phyloP scores from a whole-genome alignment of 2,888 invertebrate species.

The Brachylomia viminalis region DNA sequence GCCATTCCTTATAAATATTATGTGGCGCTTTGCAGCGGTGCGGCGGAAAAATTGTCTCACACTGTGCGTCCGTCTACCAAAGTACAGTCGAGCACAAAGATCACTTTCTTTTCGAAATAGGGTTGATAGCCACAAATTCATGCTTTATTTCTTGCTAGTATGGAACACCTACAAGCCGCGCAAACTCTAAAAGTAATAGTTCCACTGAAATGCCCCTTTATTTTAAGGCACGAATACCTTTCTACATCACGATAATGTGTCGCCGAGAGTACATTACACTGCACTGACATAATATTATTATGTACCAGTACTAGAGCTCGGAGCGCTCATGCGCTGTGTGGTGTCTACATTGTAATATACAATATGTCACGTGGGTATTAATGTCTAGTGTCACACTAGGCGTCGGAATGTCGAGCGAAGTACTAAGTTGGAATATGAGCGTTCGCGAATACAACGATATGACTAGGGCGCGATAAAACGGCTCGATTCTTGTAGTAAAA shows the following conservation, averaged over 20 bases:
- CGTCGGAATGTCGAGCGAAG: constrained; percentile 68
- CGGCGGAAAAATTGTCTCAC: constrained; percentile 72
- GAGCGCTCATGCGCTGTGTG: constrained; percentile 64
- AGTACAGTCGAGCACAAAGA: constrained; percentile 59
- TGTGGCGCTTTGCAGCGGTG: constrained; percentile 71
- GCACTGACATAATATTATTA: constrained; percentile 73
- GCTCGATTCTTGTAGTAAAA: constrained; percentile 76
- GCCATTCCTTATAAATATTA: constrained; percentile 74
- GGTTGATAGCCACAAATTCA: constrained; percentile 53
- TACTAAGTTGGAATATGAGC: constrained; percentile 65
- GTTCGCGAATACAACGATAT: constrained; percentile 72
- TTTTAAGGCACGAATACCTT: constrained; percentile 69
- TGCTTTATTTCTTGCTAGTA: constrained; percentile 50
- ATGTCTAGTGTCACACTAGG: constrained; percentile 71
- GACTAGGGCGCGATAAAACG: constrained; percentile 69
- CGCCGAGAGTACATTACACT: constrained; percentile 73
- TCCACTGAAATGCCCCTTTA: constrained; percentile 65
- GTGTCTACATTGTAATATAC: constrained; percentile 71
- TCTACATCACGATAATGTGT: constrained; percentile 71
- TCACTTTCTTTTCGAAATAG: constrained; percentile 56
- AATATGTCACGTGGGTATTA: constrained; percentile 72
- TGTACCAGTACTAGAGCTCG: constrained; percentile 65
- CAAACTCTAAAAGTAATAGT: constrained; percentile 64
- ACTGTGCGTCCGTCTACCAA: constrained; percentile 56
- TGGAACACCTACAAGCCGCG: constrained; percentile 35